These are phyloP conservation scores for Eidolon dupreanum DNA, from an alignment of 2,797 vertebrate species.

Conservation along the genomic window DNA sequence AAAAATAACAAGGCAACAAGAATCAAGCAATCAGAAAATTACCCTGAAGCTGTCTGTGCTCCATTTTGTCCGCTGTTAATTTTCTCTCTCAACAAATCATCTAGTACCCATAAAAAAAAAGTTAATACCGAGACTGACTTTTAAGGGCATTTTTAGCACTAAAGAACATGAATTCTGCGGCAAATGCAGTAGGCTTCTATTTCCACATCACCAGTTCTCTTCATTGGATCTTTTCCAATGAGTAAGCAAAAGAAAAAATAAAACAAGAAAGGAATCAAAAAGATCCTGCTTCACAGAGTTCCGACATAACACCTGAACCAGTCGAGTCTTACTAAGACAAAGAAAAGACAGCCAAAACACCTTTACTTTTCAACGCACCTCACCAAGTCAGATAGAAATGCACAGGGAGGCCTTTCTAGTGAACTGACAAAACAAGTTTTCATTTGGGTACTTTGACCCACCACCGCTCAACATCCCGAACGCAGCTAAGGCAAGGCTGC, in stretches of 20 bases:
- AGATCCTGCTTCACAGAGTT: not conserved
- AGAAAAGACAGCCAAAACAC: slow-evolving; percentile 36
- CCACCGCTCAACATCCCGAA: not conserved
- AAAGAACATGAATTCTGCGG: not conserved
- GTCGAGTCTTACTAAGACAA: not conserved
- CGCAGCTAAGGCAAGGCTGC: not conserved
- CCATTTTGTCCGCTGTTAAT: not conserved
- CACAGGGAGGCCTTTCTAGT: not conserved
- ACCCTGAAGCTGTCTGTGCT: not conserved
- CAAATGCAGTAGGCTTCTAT: slow-evolving; percentile 7
- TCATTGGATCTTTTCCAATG: not conserved
- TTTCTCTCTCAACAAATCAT: not conserved
- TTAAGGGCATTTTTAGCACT: not conserved
- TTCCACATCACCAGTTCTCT: not conserved
- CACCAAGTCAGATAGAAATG: not conserved
- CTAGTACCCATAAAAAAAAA: not conserved
- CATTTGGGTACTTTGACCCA: not conserved
- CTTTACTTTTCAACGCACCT: not conserved
- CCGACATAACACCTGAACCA: not conserved
- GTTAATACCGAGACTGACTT: not conserved
- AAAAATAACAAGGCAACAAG: not conserved
- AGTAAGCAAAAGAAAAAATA: not conserved
- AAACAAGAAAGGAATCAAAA: not conserved
- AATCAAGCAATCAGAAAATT: not conserved
- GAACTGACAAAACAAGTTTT: slow-evolving; percentile 23